Percentiles rank a stretch among this genome's conserved stretches.
These are phyloP conservation scores for Bombycilla garrulus DNA, from an alignment of 2,113 vertebrate species.

Conservation along the genomic window DNA sequence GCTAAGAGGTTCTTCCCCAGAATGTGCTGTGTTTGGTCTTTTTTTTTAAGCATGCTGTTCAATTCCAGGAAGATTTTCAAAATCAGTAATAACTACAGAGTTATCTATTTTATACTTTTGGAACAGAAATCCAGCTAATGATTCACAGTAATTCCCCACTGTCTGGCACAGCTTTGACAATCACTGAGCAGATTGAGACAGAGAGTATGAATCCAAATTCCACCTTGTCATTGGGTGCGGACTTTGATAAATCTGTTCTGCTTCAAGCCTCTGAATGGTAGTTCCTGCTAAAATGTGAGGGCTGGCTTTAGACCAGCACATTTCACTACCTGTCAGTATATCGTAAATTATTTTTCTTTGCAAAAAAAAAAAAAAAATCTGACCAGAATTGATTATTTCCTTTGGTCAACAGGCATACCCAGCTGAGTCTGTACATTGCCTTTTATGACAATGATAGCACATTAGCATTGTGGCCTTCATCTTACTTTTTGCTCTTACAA, in stretches of 20 bases:
- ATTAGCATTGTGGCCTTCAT: neutral
- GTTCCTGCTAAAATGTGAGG: neutral
- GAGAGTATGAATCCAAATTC: neutral
- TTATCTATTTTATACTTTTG: neutral
- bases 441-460: neutral
- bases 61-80: neutral
- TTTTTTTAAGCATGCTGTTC: neutral
- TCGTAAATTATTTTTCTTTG: neutral
- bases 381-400: neutral
- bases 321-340: neutral
- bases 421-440: neutral
- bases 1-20: neutral
- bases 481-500: neutral
- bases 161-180: neutral
- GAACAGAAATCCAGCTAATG: neutral
- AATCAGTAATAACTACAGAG: neutral
- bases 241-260: conserved; percentile 28
- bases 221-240: neutral
- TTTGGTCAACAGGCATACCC: neutral
- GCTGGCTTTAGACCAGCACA: neutral
- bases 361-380: neutral
- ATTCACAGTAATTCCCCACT: neutral
- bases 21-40: neutral
- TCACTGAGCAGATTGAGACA: neutral
- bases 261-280: neutral